Percentiles rank a stretch among this genome's conserved stretches.
Evolutionary conservation across 2,888 invertebrate genomes (phyloP).

Genomic region (Scotopteryx bipunctaria): DNA sequence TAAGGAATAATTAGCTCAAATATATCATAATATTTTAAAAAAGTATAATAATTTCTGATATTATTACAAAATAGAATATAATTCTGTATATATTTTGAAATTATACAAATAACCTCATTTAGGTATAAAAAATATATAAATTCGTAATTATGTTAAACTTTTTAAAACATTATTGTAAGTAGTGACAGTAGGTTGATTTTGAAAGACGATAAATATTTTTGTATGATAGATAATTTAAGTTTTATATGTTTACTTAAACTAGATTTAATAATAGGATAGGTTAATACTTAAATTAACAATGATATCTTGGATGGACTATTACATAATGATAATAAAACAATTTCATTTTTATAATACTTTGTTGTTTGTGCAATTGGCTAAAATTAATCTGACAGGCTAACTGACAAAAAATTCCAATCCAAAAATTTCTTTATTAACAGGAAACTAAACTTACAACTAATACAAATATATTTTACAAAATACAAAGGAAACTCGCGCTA

Average conservation of each 20-base stretch:
- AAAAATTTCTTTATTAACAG: too few species aligned
- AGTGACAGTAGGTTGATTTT: constrained; percentile 3
- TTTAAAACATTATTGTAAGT: not conserved
- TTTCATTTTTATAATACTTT: not conserved
- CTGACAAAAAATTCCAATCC: too few species aligned
- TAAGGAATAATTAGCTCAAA: constrained; percentile 34
- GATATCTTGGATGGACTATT: too few species aligned
- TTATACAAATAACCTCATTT: constrained; percentile 26
- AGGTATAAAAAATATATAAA: constrained; percentile 18
- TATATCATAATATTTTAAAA: constrained; percentile 40
- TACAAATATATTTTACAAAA: too few species aligned
- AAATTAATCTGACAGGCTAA: too few species aligned
- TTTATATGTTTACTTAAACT: too few species aligned
- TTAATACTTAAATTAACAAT: too few species aligned
- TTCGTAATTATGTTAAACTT: constrained; percentile 19
- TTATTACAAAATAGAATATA: constrained; percentile 9
- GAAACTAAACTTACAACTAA: too few species aligned
- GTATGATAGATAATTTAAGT: too few species aligned
- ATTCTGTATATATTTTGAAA: constrained; percentile 25
- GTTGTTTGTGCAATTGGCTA: too few species aligned
- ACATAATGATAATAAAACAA: constrained; percentile 7
- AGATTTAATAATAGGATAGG: too few species aligned
- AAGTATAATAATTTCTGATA: constrained; percentile 27
- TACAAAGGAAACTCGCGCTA: too few species aligned
- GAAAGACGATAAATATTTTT: not conserved